Evolutionary conservation across 2,113 vertebrate species (phyloP).

Genomic region (Maccullochella peelii): DNA sequence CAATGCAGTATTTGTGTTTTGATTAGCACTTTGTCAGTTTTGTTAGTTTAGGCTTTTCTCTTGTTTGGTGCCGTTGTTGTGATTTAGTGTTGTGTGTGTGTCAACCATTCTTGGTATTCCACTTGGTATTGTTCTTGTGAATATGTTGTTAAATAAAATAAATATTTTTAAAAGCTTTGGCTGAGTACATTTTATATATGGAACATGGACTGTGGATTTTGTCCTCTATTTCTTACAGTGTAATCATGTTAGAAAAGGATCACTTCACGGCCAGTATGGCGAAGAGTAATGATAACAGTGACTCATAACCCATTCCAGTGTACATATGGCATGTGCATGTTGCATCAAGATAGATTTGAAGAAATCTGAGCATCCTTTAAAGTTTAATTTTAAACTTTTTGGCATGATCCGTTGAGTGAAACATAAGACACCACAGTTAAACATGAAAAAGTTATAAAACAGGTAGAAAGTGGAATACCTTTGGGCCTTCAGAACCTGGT

Average conservation of each 20-base stretch:
- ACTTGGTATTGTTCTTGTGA: too few species aligned
- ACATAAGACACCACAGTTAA: neutral
- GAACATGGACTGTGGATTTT: neutral
- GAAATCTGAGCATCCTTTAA: neutral
- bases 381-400: neutral
- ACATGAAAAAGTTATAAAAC: neutral
- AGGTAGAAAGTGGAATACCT: slow-evolving; percentile 77
- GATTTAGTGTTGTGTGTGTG: too few species aligned
- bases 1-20: too few species aligned
- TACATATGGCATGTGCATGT: neutral
- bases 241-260: neutral
- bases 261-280: neutral
- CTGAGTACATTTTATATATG: neutral
- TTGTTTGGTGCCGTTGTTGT: too few species aligned
- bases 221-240: neutral
- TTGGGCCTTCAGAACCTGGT: slow-evolving; percentile 84
- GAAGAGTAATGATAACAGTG: neutral
- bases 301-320: neutral
- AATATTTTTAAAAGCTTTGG: too few species aligned
- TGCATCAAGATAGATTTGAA: neutral
- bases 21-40: too few species aligned
- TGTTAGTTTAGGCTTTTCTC: too few species aligned
- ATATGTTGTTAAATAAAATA: too few species aligned
- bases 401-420: neutral
- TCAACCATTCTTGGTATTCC: too few species aligned